Evolutionary conservation across 2,113 vertebrate species (phyloP).

Genomic region (Centrocercus urophasianus): DNA sequence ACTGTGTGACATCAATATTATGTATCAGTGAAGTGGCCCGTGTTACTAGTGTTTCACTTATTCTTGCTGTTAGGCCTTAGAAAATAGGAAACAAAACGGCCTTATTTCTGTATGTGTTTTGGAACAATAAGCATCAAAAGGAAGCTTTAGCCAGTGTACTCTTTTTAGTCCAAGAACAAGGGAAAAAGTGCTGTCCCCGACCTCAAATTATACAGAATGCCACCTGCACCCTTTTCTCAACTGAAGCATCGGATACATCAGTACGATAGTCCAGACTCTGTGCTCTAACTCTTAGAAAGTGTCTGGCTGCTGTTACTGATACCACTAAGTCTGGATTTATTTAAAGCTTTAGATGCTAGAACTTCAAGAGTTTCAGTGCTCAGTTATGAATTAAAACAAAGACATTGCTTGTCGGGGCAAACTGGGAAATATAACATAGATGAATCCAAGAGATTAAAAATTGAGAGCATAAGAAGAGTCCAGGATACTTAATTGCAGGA

Average conservation of each 20-base stretch:
- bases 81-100: neutral
- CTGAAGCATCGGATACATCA: neutral
- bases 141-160: neutral
- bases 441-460: neutral
- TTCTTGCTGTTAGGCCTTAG: neutral
- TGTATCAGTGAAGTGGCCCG: neutral
- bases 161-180: neutral
- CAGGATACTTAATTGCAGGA: neutral
- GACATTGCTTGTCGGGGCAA: neutral
- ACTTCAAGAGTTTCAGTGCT: neutral
- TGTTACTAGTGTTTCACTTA: neutral
- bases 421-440: rapidly evolving
- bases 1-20: too few relatives aligned
- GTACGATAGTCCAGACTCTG: neutral
- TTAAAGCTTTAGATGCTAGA: neutral
- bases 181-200: neutral
- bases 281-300: neutral
- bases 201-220: neutral
- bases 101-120: neutral
- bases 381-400: neutral
- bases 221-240: neutral
- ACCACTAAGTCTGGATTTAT: neutral
- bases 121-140: neutral
- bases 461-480: neutral
- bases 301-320: neutral